Conservation (phyloP, 2,797 vertebrate genomes). For the Philypnodon macrostomus region DNA sequence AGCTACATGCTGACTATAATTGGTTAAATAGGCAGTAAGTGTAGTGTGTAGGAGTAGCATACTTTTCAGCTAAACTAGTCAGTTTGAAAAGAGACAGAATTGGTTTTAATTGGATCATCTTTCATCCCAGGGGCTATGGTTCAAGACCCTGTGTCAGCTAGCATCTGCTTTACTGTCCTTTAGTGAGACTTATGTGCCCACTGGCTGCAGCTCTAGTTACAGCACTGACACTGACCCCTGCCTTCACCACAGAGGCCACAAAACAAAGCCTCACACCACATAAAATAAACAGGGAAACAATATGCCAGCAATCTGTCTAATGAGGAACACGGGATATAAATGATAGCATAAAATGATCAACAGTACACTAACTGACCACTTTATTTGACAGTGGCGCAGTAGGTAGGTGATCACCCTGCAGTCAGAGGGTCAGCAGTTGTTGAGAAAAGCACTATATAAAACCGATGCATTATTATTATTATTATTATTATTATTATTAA, state of each 20-base stretch:
- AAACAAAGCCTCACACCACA: neutral
- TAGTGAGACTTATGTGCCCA: constrained; percentile 12
- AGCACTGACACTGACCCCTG: constrained; percentile 18
- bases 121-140: constrained; percentile 5
- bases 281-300: neutral
- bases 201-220: constrained; percentile 7
- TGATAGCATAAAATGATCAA: too few species aligned
- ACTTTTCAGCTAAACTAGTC: constrained; percentile 6
- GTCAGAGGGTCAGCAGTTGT: too few species aligned
- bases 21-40: too few species aligned
- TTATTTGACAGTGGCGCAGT: too few species aligned
- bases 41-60: too few species aligned
- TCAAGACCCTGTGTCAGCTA: constrained; percentile 18
- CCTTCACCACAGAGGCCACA: constrained; percentile 8
- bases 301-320: neutral
- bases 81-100: constrained; percentile 6
- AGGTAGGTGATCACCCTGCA: too few species aligned
- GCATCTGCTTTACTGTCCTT: constrained; percentile 24
- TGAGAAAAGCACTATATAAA: too few species aligned
- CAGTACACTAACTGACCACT: too few species aligned
- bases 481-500: too few species aligned
- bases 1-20: too few species aligned
- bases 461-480: too few species aligned
- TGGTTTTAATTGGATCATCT: constrained; percentile 16
- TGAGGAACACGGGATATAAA: neutral